Evolutionary conservation across 2,113 vertebrate species (phyloP).

Genomic region (Chauna torquata): DNA sequence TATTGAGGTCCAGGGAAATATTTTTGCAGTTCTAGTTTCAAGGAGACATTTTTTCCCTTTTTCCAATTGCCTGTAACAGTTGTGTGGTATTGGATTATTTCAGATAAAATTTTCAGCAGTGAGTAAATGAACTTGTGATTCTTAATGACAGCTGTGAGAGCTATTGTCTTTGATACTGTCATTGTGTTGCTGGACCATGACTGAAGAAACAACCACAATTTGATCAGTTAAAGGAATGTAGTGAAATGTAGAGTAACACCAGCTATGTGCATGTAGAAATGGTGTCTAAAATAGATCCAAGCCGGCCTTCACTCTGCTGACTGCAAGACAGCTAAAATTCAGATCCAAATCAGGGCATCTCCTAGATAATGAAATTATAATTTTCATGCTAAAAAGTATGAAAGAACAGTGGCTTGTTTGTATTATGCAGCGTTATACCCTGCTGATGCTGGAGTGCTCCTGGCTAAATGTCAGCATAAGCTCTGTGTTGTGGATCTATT

Average conservation of each 20-base stretch:
- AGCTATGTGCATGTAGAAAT: background rate
- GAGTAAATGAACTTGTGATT: conserved; percentile 31
- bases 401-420: background rate
- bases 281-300: background rate
- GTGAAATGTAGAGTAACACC: background rate
- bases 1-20: background rate
- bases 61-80: background rate
- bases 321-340: background rate
- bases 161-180: conserved; percentile 13
- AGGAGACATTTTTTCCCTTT: background rate
- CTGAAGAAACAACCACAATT: conserved; percentile 26
- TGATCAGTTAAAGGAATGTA: background rate
- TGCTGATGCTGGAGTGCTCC: background rate
- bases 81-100: background rate
- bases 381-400: background rate
- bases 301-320: background rate
- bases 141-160: conserved; percentile 31
- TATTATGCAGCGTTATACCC: background rate
- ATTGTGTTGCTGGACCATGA: conserved; percentile 39
- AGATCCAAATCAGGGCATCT: background rate
- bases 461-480: background rate
- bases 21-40: background rate
- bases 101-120: background rate
- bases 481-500: background rate
- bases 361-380: background rate